Evolutionary conservation across 2,113 vertebrate species (phyloP).

Genomic region (Meleagris gallopavo): DNA sequence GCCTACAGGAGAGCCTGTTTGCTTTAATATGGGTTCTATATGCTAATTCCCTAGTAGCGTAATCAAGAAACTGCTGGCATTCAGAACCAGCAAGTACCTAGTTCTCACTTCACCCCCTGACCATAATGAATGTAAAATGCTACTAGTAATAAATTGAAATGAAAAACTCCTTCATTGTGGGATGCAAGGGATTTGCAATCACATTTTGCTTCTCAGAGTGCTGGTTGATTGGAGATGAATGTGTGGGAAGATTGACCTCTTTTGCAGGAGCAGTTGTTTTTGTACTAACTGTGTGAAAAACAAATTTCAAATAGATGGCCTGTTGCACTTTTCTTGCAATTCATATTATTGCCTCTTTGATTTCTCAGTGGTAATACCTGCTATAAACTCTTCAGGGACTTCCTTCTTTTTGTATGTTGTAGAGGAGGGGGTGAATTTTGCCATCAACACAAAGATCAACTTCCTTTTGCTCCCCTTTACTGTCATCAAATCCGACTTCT

Average conservation of each 20-base stretch:
- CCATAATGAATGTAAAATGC: slow-evolving; percentile 70
- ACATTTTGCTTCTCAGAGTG: slow-evolving; percentile 77
- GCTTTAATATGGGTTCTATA: background rate
- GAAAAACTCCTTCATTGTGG: slow-evolving; percentile 71
- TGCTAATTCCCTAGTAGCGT: slow-evolving; percentile 43
- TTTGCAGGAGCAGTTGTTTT: slow-evolving; percentile 72
- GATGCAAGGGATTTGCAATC: slow-evolving; percentile 72
- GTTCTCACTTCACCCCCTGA: slow-evolving; percentile 46
- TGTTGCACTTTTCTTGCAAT: slow-evolving; percentile 70
- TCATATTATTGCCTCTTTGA: slow-evolving; percentile 63
- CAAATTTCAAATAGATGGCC: slow-evolving; percentile 75
- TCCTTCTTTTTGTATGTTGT: background rate
- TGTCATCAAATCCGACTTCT: slow-evolving; percentile 1
- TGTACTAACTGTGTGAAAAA: slow-evolving; percentile 79
- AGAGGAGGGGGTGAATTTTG: slow-evolving; percentile 5
- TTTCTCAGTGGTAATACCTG: slow-evolving; percentile 28
- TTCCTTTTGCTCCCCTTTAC: slow-evolving; percentile 34
- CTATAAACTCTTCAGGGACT: slow-evolving; percentile 28
- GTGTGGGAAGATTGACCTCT: slow-evolving; percentile 73
- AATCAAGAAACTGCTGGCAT: slow-evolving; percentile 59
- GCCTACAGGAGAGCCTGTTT: background rate
- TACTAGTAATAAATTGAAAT: slow-evolving; percentile 62
- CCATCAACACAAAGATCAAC: slow-evolving; percentile 27
- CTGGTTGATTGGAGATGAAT: slow-evolving; percentile 76
- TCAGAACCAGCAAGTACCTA: slow-evolving; percentile 46